phyloP scores from a whole-genome alignment of 2,888 invertebrate species.

The Acrocyrtus sp. region DNA sequence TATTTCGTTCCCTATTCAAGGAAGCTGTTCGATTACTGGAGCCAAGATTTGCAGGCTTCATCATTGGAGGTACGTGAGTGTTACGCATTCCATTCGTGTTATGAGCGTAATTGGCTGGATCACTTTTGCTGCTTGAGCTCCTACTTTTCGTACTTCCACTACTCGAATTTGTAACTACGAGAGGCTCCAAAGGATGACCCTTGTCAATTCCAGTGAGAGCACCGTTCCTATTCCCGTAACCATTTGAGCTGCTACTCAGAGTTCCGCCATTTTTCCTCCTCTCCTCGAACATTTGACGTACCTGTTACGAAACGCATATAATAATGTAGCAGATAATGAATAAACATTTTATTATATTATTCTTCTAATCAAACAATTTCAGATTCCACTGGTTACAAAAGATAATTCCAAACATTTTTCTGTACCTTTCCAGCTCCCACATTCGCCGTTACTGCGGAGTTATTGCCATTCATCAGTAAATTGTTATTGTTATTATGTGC shows the following conservation, averaged over 20 bases:
- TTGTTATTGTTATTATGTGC: conserved; percentile 23
- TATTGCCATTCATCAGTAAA: conserved; percentile 32
- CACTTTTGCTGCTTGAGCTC: conserved; percentile 49
- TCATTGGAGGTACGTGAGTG: conserved; percentile 25
- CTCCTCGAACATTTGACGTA: conserved; percentile 88
- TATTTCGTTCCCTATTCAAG: conserved; percentile 10
- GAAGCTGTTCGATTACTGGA: conserved; percentile 24
- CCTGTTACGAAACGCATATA: conserved; percentile 70
- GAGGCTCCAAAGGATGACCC: conserved; percentile 64
- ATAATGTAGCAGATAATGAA: no score
- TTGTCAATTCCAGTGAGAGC: conserved; percentile 62
- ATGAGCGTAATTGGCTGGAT: conserved; percentile 27
- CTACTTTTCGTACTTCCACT: conserved; percentile 44
- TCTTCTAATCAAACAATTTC: not conserved
- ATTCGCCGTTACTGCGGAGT: not conserved
- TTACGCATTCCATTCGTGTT: conserved; percentile 17
- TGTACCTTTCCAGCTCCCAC: conserved; percentile 49
- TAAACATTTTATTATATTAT: no score
- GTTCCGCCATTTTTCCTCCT: conserved; percentile 64
- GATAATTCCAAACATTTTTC: conserved; percentile 2
- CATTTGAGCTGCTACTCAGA: conserved; percentile 21
- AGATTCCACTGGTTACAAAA: not conserved
- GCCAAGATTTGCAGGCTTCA: conserved; percentile 35
- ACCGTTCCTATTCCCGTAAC: conserved; percentile 28
- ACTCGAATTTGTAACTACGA: conserved; percentile 43